Evolutionary conservation across 2,888 invertebrate species (phyloP).

Genomic region (Chymomyza amoena): DNA sequence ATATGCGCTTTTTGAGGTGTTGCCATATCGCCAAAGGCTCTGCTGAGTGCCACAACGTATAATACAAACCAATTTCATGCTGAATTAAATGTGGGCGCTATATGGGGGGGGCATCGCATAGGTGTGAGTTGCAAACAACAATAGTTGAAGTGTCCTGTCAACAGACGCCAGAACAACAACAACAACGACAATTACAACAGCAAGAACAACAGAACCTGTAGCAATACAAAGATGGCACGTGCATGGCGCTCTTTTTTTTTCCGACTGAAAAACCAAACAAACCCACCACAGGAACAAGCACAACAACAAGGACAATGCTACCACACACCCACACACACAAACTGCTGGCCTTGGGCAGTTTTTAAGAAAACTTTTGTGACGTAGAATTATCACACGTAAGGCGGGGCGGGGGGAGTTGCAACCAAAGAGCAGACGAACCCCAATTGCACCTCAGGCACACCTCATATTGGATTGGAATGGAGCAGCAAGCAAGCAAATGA

Average conservation of each 20-base stretch:
- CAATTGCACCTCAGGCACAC: slow-evolving; percentile 64
- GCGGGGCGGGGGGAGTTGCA: slow-evolving; percentile 2
- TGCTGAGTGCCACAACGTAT: slow-evolving; percentile 60
- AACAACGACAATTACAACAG: slow-evolving; percentile 28
- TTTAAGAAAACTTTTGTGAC: slow-evolving; percentile 58
- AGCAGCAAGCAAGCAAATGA: slow-evolving; percentile 13
- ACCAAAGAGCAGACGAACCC: neutral
- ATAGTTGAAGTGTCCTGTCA: slow-evolving; percentile 78
- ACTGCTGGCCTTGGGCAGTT: slow-evolving; percentile 65
- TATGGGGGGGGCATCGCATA: neutral
- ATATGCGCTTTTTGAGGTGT: slow-evolving; percentile 50
- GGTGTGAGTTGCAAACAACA: slow-evolving; percentile 56
- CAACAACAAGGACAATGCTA: slow-evolving; percentile 2
- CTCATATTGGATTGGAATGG: slow-evolving; percentile 32
- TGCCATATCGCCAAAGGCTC: slow-evolving; percentile 48
- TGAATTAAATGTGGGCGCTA: slow-evolving; percentile 67
- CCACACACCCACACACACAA: neutral
- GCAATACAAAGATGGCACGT: slow-evolving; percentile 49
- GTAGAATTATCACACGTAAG: slow-evolving; percentile 61
- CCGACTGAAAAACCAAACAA: neutral
- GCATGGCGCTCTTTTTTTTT: slow-evolving; percentile 65
- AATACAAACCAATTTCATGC: slow-evolving; percentile 77
- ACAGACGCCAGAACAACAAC: slow-evolving; percentile 53
- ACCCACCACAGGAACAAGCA: neutral
- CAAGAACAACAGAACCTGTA: slow-evolving; percentile 40